Evolutionary conservation across 2,113 vertebrate genomes (phyloP).

Genomic region (Callaeas wilsoni): DNA sequence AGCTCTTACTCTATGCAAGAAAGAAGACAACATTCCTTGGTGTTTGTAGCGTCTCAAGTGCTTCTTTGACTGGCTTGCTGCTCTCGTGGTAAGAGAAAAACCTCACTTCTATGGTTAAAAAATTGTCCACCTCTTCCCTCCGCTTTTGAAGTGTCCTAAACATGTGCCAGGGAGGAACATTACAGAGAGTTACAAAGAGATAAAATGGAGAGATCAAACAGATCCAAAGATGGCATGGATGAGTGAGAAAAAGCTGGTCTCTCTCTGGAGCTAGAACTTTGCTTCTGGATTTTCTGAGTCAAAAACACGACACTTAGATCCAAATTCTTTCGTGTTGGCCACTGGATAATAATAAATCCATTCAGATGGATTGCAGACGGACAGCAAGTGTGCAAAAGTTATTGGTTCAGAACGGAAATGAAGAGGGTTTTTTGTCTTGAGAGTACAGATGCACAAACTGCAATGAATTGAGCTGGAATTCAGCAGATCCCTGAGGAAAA

Average conservation of each 20-base stretch:
- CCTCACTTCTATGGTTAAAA: neutral
- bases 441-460: neutral
- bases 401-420: neutral
- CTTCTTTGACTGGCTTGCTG: neutral
- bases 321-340: neutral
- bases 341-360: neutral
- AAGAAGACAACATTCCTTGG: neutral
- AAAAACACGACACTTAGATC: neutral
- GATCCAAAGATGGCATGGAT: neutral
- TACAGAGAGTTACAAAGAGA: neutral
- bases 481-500: neutral
- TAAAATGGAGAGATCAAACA: neutral
- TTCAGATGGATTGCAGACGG: neutral
- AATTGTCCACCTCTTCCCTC: neutral
- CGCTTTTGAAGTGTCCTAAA: neutral
- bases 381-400: fast-evolving
- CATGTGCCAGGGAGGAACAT: neutral
- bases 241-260: neutral
- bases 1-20: neutral
- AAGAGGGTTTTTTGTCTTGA: neutral
- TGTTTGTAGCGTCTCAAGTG: neutral
- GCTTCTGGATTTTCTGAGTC: neutral
- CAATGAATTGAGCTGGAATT: neutral
- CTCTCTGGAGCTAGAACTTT: neutral
- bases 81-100: neutral